These are phyloP conservation scores for Drosophila orena DNA, from an alignment of 1,140 invertebrate species.

Conservation along the genomic window DNA sequence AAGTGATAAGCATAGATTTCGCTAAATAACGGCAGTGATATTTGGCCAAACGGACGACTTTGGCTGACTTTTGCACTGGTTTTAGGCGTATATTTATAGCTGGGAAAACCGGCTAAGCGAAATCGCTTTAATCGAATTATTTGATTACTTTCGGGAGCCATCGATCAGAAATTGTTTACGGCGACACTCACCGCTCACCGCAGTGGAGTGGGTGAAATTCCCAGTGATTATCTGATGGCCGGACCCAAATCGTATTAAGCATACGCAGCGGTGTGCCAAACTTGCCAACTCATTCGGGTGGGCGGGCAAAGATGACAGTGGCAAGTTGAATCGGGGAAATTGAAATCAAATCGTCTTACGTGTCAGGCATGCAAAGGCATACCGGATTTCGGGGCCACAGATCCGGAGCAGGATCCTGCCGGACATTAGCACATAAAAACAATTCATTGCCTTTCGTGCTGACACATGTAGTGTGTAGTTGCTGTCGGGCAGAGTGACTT, in stretches of 20 bases:
- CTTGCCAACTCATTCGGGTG: slow-evolving; percentile 29
- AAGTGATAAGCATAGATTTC: slow-evolving; percentile 38
- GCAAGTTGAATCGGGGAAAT: slow-evolving; percentile 80
- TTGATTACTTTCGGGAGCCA: slow-evolving; percentile 3
- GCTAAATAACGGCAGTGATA: slow-evolving; percentile 22
- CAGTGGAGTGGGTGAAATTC: slow-evolving; percentile 43
- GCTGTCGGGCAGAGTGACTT: slow-evolving; percentile 13
- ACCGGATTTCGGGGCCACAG: not conserved
- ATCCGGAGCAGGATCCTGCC: slow-evolving; percentile 6
- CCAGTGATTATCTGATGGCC: slow-evolving; percentile 42
- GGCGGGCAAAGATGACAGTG: slow-evolving; percentile 28
- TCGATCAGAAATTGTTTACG: slow-evolving; percentile 20
- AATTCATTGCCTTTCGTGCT: slow-evolving; percentile 73
- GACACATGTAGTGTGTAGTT: slow-evolving; percentile 66
- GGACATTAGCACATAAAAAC: slow-evolving; percentile 80
- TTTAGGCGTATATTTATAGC: slow-evolving; percentile 9
- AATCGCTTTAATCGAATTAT: slow-evolving; percentile 41
- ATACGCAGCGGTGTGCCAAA: slow-evolving; percentile 33
- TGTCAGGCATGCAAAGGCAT: slow-evolving; percentile 72
- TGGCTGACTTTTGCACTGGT: slow-evolving; percentile 3
- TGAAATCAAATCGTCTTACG: slow-evolving; percentile 84
- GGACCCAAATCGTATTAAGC: slow-evolving; percentile 13
- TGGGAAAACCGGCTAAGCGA: slow-evolving; percentile 17
- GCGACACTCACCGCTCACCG: not conserved
- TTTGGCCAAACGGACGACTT: not conserved